Percentiles rank a stretch among this genome's conserved stretches.
Conservation (phyloP, 2,888 invertebrate genomes). For the Rhyacophila evoluta region DNA sequence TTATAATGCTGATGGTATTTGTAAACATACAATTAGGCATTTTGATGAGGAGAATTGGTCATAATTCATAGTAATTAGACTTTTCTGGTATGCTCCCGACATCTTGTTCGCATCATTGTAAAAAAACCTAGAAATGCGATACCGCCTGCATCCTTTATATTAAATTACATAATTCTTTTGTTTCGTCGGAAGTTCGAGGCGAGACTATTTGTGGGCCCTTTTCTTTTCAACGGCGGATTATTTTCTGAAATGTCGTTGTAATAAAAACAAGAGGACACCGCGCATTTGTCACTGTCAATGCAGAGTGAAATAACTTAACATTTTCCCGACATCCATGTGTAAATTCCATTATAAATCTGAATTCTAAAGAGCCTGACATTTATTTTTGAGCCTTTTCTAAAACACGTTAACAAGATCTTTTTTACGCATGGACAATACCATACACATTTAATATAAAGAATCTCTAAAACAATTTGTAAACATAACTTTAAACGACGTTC, state of each 20-base stretch:
- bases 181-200: neutral
- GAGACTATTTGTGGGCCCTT: neutral
- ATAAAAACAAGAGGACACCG: conserved; percentile 3
- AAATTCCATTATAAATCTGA: conserved; percentile 15
- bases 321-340: neutral
- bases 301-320: conserved; percentile 37
- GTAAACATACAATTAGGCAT: conserved; percentile 30
- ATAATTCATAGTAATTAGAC: conserved; percentile 35
- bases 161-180: neutral
- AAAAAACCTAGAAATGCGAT: neutral
- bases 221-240: neutral
- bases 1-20: conserved; percentile 20
- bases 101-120: neutral
- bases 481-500: no score
- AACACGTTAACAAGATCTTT: no score
- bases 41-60: conserved; percentile 17
- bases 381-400: neutral
- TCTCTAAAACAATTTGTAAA: no score
- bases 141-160: conserved; percentile 26
- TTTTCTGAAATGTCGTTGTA: neutral
- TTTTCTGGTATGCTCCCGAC: conserved; percentile 18
- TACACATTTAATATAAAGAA: no score
- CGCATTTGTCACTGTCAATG: conserved; percentile 37
- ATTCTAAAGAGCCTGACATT: neutral
- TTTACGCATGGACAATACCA: no score